phyloP scores from a whole-genome alignment of 1,140 invertebrate species.

The Cylas formicarius region DNA sequence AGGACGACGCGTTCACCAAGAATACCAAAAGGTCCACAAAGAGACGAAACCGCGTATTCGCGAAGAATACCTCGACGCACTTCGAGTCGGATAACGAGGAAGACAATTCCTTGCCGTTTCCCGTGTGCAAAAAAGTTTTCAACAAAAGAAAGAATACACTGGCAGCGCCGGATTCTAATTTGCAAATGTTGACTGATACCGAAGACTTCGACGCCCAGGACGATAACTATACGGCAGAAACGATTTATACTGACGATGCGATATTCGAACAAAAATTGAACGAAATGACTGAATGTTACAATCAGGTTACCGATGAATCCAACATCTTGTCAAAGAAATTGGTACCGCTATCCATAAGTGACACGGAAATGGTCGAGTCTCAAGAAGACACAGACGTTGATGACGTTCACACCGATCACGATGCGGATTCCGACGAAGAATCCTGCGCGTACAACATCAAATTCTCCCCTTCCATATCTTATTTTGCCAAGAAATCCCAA shows the following conservation, averaged over 20 bases:
- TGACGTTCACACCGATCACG: slow-evolving; percentile 5
- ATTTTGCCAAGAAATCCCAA: not conserved
- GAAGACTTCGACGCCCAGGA: slow-evolving; percentile 26
- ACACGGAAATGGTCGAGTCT: no score
- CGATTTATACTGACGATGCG: slow-evolving; percentile 9
- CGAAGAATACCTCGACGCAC: slow-evolving; percentile 3
- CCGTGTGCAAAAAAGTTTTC: slow-evolving; percentile 21
- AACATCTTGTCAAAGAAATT: not conserved
- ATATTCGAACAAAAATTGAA: slow-evolving; percentile 19
- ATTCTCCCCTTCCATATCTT: slow-evolving; percentile 11
- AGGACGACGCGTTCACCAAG: slow-evolving; percentile 30
- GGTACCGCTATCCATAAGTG: not conserved
- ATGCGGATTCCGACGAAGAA: not conserved
- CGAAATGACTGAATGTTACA: slow-evolving; percentile 19
- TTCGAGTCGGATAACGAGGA: slow-evolving; percentile 26
- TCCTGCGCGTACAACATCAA: slow-evolving; percentile 10
- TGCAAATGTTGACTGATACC: slow-evolving; percentile 24
- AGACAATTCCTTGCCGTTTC: slow-evolving; percentile 18
- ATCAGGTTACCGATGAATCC: slow-evolving; percentile 12
- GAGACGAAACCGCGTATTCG: not conserved
- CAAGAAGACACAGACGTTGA: slow-evolving; percentile 16
- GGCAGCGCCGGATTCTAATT: slow-evolving; percentile 22
- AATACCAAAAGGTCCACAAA: slow-evolving; percentile 4
- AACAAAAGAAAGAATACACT: slow-evolving; percentile 15
- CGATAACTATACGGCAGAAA: not conserved